Percentiles rank a stretch among this genome's conserved stretches.
Evolutionary conservation across 1,140 invertebrate species (phyloP).

Genomic region (Schlechtendalia chinensis): DNA sequence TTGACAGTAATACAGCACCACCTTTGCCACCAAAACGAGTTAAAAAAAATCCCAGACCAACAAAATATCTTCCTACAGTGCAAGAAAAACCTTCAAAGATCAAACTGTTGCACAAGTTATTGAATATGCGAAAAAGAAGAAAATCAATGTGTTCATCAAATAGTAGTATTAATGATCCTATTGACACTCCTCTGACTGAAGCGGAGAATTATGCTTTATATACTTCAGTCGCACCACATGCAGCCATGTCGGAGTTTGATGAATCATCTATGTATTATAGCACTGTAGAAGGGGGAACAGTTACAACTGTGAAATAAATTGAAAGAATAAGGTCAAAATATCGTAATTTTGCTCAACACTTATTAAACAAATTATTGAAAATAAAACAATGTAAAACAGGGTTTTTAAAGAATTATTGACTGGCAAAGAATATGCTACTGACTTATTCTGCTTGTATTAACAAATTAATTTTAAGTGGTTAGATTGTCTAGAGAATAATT

Average conservation of each 20-base stretch:
- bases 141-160: conserved; percentile 39
- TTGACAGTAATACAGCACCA: conserved; percentile 62
- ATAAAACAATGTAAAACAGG: conserved; percentile 33
- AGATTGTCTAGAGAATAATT: conserved; percentile 11
- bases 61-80: conserved; percentile 58
- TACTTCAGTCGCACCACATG: conserved; percentile 76
- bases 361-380: conserved; percentile 23
- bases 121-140: conserved; percentile 55
- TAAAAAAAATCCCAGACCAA: conserved; percentile 62
- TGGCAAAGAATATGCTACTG: conserved; percentile 9
- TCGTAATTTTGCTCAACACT: conserved; percentile 28
- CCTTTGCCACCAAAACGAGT: conserved; percentile 76
- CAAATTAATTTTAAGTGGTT: conserved; percentile 20
- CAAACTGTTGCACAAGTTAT: conserved; percentile 68
- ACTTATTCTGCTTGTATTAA: conserved; percentile 28
- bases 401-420: conserved; percentile 36
- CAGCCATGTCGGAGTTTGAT: conserved; percentile 81
- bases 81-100: conserved; percentile 60
- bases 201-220: conserved; percentile 84
- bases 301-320: conserved; percentile 47
- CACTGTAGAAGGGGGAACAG: conserved; percentile 66
- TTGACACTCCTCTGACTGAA: conserved; percentile 68
- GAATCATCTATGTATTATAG: conserved; percentile 83
- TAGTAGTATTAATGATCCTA: conserved; percentile 54
- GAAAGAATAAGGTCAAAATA: not conserved